phyloP scores from a whole-genome alignment of 2,113 vertebrate species.

The Otus sunia region DNA sequence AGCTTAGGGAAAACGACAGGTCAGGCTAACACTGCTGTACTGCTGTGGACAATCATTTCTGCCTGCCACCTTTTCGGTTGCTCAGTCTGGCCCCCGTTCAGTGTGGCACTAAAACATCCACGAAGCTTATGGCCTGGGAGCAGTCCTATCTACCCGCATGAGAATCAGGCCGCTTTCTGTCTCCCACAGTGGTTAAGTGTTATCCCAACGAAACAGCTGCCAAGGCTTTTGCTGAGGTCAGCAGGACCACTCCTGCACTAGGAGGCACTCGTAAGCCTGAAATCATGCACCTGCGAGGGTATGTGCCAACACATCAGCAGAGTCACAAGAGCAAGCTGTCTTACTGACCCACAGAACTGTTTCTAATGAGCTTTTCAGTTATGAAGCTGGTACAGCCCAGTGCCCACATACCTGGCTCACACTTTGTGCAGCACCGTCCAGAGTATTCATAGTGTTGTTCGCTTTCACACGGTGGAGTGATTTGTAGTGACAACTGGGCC shows the following conservation, averaged over 20 bases:
- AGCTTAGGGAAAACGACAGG: not conserved
- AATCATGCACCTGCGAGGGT: not conserved
- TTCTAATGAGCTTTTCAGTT: not conserved
- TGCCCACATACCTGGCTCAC: conserved; percentile 73
- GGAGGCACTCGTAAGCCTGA: not conserved
- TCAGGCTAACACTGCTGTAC: not conserved
- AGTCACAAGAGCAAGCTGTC: not conserved
- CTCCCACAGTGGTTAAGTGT: not conserved
- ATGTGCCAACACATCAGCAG: not conserved
- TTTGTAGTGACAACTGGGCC: conserved; percentile 67
- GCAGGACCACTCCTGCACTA: not conserved
- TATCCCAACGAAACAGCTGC: not conserved
- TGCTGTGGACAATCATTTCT: not conserved
- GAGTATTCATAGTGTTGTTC: conserved; percentile 69
- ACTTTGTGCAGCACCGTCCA: conserved; percentile 74
- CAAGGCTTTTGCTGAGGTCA: not conserved
- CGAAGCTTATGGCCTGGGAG: not conserved
- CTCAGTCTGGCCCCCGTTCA: not conserved
- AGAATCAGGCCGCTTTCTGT: not conserved
- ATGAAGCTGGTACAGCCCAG: not conserved
- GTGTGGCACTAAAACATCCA: not conserved
- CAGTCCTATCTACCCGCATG: fast-evolving
- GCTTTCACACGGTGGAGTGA: conserved; percentile 22
- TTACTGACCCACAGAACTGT: not conserved
- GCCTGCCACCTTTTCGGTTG: not conserved